These are phyloP conservation scores for Subanguina moxae DNA, from an alignment of 1,140 invertebrate species.

Conservation along the genomic window DNA sequence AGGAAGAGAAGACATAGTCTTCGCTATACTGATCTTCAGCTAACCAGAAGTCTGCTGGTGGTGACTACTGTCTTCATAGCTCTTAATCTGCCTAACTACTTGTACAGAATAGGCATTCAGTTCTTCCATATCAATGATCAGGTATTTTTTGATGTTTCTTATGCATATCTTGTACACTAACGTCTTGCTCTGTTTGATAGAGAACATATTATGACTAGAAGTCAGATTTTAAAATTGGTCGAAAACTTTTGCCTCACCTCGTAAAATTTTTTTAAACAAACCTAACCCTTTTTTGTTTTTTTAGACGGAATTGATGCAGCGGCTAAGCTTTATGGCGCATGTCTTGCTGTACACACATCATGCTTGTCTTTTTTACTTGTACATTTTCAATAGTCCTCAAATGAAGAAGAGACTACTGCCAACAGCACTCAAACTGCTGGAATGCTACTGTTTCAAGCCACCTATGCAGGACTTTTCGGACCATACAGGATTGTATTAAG, in stretches of 20 bases:
- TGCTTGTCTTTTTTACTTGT: slow-evolving; percentile 53
- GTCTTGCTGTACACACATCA: slow-evolving; percentile 51
- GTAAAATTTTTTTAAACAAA: not conserved
- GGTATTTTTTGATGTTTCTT: slow-evolving; percentile 12
- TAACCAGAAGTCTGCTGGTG: slow-evolving; percentile 52
- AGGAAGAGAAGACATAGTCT: slow-evolving; percentile 12
- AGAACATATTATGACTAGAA: too few relatives aligned
- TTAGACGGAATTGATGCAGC: slow-evolving; percentile 39
- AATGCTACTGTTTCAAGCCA: slow-evolving; percentile 57
- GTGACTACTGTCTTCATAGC: slow-evolving; percentile 55
- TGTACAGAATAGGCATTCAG: slow-evolving; percentile 45
- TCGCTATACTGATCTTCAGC: slow-evolving; percentile 52
- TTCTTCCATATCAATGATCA: slow-evolving; percentile 41
- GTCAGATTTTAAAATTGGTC: too few relatives aligned
- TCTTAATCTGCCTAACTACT: slow-evolving; percentile 55
- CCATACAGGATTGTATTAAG: slow-evolving; percentile 2
- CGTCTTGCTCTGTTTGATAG: too few relatives aligned
- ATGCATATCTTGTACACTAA: not conserved
- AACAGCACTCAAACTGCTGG: slow-evolving; percentile 54
- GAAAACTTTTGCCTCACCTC: too few relatives aligned
- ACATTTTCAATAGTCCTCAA: slow-evolving; percentile 57
- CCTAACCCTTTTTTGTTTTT: slow-evolving; percentile 16
- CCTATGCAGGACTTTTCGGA: slow-evolving; percentile 23
- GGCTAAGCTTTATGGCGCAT: slow-evolving; percentile 37
- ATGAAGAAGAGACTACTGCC: slow-evolving; percentile 58